phyloP scores from a whole-genome alignment of 2,797 vertebrate genomes.

The Sternotherus odoratus region DNA sequence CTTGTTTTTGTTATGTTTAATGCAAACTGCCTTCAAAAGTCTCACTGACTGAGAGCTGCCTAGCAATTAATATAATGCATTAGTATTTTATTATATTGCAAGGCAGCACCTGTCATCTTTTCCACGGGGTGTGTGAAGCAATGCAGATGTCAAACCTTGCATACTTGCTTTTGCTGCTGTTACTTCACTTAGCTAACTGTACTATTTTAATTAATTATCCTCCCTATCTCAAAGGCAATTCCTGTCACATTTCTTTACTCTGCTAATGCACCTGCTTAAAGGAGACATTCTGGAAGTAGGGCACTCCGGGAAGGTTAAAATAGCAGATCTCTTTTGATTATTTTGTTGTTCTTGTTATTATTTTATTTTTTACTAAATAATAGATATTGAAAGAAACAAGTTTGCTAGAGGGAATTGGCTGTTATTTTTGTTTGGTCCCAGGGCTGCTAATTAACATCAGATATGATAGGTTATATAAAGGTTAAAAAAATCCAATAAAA shows the following conservation, averaged over 20 bases:
- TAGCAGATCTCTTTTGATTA: not conserved
- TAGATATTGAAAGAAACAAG: conserved; percentile 33
- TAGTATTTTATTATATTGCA: not conserved
- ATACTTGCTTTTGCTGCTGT: not conserved
- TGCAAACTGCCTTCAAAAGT: conserved; percentile 2
- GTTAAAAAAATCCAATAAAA: conserved; percentile 42
- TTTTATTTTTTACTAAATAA: conserved; percentile 23
- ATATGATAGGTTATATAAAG: conserved; percentile 33
- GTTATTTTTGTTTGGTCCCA: conserved; percentile 53
- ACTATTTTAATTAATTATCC: conserved; percentile 55
- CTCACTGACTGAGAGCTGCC: not conserved
- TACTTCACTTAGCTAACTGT: not conserved
- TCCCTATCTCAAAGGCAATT: conserved; percentile 43
- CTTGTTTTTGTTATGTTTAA: not conserved
- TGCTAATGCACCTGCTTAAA: conserved; percentile 30
- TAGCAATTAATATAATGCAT: not conserved
- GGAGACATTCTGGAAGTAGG: conserved; percentile 5
- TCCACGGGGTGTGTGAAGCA: not conserved
- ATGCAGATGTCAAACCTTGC: conserved; percentile 45
- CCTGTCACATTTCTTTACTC: conserved; percentile 4
- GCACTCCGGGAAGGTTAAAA: not conserved
- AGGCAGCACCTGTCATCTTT: conserved; percentile 37
- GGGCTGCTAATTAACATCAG: conserved; percentile 63
- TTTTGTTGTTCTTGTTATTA: not conserved
- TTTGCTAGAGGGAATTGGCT: conserved; percentile 32